Conservation (phyloP, 2,113 vertebrate species). For the Oncorhynchus gorbuscha region DNA sequence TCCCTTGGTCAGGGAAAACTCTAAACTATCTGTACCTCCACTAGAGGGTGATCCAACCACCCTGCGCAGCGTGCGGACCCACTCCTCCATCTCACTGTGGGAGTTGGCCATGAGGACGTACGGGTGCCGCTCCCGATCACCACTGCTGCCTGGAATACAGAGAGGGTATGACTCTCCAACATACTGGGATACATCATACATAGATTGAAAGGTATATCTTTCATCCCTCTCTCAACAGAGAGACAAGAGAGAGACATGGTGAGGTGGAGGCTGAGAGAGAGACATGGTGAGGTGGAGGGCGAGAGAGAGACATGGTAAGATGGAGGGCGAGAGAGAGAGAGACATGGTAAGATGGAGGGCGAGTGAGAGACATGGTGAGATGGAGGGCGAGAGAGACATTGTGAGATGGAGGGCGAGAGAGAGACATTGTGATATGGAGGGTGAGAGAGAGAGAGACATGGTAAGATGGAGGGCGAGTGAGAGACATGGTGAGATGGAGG, state of each 20-base stretch:
- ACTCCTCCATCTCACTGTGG: conserved; percentile 92
- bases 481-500: no score
- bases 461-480: no score
- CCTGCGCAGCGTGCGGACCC: conserved; percentile 86
- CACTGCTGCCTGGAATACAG: conserved; percentile 66
- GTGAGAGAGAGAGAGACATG: no score
- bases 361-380: no score
- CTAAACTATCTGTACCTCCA: conserved; percentile 78
- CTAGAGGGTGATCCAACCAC: conserved; percentile 75
- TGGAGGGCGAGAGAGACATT: no score
- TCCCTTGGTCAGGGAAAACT: no score
- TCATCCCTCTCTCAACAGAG: no score
- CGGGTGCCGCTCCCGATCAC: conserved; percentile 80
- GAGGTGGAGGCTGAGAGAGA: not conserved
- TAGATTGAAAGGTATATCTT: not conserved
- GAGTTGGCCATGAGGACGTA: conserved; percentile 89
- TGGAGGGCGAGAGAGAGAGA: no score
- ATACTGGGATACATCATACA: not conserved
- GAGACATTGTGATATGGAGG: no score
- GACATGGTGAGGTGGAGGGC: no score
- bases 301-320: no score
- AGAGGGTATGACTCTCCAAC: not conserved
- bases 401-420: no score
- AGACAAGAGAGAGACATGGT: not conserved
- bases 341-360: not conserved